A percentile compares a stretch with the other conserved stretches of the same genome.
Evolutionary conservation across 2,113 vertebrate genomes (phyloP).

Genomic region (Xenotilapia leptura): DNA sequence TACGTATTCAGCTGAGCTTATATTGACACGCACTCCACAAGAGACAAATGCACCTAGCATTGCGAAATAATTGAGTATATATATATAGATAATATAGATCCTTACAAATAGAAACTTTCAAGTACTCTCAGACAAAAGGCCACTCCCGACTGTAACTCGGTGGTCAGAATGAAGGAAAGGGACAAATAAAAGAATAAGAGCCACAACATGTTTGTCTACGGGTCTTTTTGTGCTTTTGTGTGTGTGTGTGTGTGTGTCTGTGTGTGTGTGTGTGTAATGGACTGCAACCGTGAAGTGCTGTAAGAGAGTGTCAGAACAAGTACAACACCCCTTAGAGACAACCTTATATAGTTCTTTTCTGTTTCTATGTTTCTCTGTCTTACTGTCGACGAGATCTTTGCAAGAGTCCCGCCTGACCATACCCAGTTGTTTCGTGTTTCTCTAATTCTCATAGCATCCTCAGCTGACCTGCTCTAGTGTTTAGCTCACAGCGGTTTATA

Average conservation of each 20-base stretch:
- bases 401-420: neutral
- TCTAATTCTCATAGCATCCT: conserved; percentile 33
- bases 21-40: neutral
- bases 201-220: neutral
- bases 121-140: neutral
- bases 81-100: neutral
- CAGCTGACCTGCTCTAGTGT: conserved; percentile 36
- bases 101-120: neutral
- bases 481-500: conserved; percentile 28
- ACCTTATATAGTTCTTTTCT: neutral
- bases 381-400: neutral
- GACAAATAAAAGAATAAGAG: neutral
- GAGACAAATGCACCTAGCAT: neutral
- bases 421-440: neutral
- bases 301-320: conserved; percentile 34
- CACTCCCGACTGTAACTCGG: neutral
- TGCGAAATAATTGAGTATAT: neutral
- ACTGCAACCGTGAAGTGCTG: neutral
- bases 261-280: neutral
- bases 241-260: neutral
- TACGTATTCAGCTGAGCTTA: neutral
- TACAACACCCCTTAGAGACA: conserved; percentile 13
- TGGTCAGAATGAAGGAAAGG: neutral
- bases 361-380: neutral
- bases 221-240: neutral